Evolutionary conservation across 2,113 vertebrate species (phyloP).

Genomic region (Cinclus cinclus): DNA sequence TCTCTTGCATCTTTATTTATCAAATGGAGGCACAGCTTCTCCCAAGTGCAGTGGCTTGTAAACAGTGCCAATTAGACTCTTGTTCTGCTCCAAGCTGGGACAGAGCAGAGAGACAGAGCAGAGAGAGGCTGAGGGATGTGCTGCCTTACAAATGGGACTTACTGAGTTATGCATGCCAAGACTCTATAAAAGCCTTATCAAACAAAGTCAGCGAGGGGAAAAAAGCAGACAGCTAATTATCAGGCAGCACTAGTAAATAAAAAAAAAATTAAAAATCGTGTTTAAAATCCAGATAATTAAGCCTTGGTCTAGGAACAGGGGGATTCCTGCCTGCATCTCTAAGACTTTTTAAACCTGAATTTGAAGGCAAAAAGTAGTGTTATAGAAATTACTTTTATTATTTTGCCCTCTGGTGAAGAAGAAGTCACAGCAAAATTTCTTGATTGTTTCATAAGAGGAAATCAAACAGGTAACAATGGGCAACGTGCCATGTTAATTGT

Average conservation of each 20-base stretch:
- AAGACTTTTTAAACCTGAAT: not conserved
- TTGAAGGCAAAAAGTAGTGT: not conserved
- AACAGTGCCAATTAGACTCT: conserved; percentile 38
- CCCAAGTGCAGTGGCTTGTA: conserved; percentile 46
- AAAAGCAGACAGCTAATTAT: conserved; percentile 51
- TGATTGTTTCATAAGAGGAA: not conserved
- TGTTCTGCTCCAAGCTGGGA: conserved; percentile 24
- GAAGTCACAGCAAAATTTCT: not conserved
- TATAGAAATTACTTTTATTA: not conserved
- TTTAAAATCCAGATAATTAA: conserved; percentile 44
- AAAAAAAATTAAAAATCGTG: conserved; percentile 25
- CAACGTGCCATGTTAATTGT: not conserved
- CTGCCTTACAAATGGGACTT: conserved; percentile 33
- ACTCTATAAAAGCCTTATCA: conserved; percentile 57
- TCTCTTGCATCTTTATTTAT: conserved; percentile 48
- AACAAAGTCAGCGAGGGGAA: conserved; percentile 31
- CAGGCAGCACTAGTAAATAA: conserved; percentile 20
- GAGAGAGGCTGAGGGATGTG: not conserved
- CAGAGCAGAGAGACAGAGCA: not conserved
- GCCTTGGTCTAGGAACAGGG: not conserved
- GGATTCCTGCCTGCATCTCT: not conserved
- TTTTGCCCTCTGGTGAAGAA: not conserved
- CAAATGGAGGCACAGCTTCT: not conserved
- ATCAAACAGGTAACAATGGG: not conserved
- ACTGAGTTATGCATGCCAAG: conserved; percentile 6